Percentiles rank a stretch among this genome's conserved stretches.
phyloP scores from a whole-genome alignment of 2,797 vertebrate species.

The Gallinago stenura region DNA sequence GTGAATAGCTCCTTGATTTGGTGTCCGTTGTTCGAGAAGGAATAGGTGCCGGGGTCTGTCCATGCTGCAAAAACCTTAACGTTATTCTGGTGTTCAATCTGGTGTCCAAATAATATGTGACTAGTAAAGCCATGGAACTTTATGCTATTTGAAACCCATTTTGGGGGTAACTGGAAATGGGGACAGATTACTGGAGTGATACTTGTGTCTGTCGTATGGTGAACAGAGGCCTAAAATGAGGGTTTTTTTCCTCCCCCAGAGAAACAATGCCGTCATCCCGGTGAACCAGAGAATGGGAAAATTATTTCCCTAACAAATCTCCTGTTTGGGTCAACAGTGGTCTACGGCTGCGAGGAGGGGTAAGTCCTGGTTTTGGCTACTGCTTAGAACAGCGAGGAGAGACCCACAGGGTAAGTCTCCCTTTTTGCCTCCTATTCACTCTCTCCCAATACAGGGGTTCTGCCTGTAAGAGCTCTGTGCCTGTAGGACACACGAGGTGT shows the following conservation, averaged over 20 bases:
- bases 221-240: neutral
- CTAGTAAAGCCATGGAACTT: constrained; percentile 64
- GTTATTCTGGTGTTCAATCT: neutral
- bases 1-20: constrained; percentile 73
- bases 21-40: neutral
- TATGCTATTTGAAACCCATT: neutral
- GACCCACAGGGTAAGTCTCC: neutral
- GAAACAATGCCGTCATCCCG: constrained; percentile 38
- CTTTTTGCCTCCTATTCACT: neutral
- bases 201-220: neutral
- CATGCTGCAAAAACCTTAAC: neutral
- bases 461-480: neutral
- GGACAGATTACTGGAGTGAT: neutral
- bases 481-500: rapidly evolving
- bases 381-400: neutral
- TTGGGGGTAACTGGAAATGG: neutral
- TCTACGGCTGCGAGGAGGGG: constrained; percentile 63
- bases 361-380: constrained; percentile 12
- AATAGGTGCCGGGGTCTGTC: constrained; percentile 33
- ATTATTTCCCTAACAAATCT: neutral
- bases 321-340: constrained; percentile 18
- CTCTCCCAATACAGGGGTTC: neutral
- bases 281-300: constrained; percentile 48
- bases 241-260: neutral
- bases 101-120: constrained; percentile 16